Evolutionary conservation across 2,797 vertebrate genomes (phyloP).

Genomic region (Gymnothorax javanicus): DNA sequence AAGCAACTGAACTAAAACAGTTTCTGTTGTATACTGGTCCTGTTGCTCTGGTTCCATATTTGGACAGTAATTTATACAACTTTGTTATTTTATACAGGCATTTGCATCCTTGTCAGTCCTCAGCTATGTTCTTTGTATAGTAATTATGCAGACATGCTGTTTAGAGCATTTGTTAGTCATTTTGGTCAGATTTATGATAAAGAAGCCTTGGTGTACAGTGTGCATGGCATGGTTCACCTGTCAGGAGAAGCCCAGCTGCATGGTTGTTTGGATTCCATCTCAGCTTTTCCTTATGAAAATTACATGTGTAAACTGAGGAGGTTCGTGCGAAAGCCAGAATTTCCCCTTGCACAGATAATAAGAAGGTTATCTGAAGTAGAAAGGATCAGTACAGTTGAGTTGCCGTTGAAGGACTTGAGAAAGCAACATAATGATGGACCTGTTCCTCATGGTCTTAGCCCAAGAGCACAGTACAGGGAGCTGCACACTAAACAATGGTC

Average conservation of each 20-base stretch:
- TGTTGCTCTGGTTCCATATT: not conserved
- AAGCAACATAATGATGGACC: not conserved
- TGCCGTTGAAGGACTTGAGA: not conserved
- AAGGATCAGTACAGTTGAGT: not conserved
- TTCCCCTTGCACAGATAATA: not conserved
- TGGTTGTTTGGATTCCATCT: not conserved
- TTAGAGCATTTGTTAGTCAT: not conserved
- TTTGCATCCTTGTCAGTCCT: constrained; percentile 7
- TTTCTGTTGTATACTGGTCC: too few species aligned
- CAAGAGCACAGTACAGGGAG: not conserved
- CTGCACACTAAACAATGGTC: not conserved
- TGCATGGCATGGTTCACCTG: not conserved
- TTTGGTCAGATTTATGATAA: not conserved
- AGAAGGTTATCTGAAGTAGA: not conserved
- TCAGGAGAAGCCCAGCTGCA: not conserved
- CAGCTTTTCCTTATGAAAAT: constrained; percentile 5
- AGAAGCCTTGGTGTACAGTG: not conserved
- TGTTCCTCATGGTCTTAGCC: not conserved
- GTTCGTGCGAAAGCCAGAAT: not conserved
- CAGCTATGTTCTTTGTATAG: not conserved
- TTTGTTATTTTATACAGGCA: not conserved
- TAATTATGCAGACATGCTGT: not conserved
- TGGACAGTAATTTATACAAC: not conserved
- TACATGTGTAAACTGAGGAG: not conserved
- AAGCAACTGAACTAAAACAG: constrained; percentile 4